Conservation (phyloP, 2,113 vertebrate genomes). For the Lycocorax pyrrhopterus region DNA sequence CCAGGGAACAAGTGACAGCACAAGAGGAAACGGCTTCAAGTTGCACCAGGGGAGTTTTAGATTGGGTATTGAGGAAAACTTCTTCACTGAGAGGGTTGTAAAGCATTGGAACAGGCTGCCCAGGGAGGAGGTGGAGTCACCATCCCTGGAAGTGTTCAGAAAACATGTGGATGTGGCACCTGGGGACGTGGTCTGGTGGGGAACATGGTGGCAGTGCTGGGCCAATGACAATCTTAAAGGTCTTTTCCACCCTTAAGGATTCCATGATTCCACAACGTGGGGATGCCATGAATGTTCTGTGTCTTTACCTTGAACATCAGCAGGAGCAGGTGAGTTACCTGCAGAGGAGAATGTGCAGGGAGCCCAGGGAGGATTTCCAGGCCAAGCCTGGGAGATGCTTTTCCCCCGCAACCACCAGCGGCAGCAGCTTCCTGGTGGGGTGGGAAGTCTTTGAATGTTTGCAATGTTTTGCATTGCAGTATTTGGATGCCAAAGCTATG, state of each 20-base stretch:
- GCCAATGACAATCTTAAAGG: not conserved
- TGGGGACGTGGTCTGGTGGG: not conserved
- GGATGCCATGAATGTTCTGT: not conserved
- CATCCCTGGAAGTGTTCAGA: not conserved
- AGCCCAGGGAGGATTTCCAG: not conserved
- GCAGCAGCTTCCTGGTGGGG: constrained; percentile 39
- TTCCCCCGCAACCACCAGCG: not conserved
- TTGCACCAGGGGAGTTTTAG: not conserved
- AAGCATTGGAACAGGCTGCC: not conserved
- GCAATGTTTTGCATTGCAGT: constrained; percentile 45
- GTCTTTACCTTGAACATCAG: not conserved
- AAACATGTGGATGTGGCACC: not conserved
- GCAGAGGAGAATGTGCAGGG: not conserved
- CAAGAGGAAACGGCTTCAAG: not conserved
- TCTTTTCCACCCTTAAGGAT: not conserved
- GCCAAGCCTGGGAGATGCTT: not conserved
- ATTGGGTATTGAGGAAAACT: not conserved
- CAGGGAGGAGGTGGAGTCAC: not conserved
- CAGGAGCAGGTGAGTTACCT: not conserved
- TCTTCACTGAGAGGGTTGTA: not conserved
- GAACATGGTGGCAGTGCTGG: not conserved
- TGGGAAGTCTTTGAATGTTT: constrained; percentile 32
- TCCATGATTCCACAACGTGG: fast-evolving
- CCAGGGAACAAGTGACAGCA: not conserved
- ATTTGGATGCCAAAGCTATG: constrained; percentile 56